Evolutionary conservation across 2,888 invertebrate species (phyloP), one percentile per base, ranked within the genome.

Genomic region (Limnephilus lunatus): DNA sequence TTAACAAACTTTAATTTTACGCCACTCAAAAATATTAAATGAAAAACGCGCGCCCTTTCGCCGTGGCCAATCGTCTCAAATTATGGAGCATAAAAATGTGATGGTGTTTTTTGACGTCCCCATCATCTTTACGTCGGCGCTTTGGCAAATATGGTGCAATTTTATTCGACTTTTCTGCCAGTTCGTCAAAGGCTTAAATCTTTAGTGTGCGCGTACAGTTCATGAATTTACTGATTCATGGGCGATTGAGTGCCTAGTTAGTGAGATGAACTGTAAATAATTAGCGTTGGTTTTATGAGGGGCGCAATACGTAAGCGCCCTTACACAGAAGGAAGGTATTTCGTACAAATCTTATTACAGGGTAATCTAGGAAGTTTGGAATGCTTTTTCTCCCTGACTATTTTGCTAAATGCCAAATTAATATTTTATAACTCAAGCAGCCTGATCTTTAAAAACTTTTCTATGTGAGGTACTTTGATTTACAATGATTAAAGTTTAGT

Each of bases 111-210:
- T 89, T 89, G 88, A 80, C 88, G 88, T 39, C n/a, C 19, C 80
- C 88, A 81, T 80, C 88, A 80, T 80, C 88, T 89, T 89, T 89
- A 89, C n/a, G 88, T 4, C 68, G 39, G 88, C 80, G 15, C 80
- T 89, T 89, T 35, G 35, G 68, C 80, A 89, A 89, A 89, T 89
- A 89, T 81, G 88, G 88, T 80, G 88, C 80, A 31, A 89, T 89
- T 80, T 89, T 89, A 89, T 89, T 35, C 15, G 31, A 68, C 68
- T 68, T 68, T 68, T 68, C 68, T 68, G 25, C 68, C 68, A 25
- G 68, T 68, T 68, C n/a, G n/a, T 68, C 68, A 68, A 68, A 68
- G 68, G 68, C 68, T 68, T 68, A 68, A 68, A 68, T 68, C 68
- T 68, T 68, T 68, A 68, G 68, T 68, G n/a, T n/a, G 68, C 68